A percentile compares a stretch with the other conserved stretches of the same genome.
phyloP scores from a whole-genome alignment of 2,113 vertebrate genomes.

The Caretta caretta region DNA sequence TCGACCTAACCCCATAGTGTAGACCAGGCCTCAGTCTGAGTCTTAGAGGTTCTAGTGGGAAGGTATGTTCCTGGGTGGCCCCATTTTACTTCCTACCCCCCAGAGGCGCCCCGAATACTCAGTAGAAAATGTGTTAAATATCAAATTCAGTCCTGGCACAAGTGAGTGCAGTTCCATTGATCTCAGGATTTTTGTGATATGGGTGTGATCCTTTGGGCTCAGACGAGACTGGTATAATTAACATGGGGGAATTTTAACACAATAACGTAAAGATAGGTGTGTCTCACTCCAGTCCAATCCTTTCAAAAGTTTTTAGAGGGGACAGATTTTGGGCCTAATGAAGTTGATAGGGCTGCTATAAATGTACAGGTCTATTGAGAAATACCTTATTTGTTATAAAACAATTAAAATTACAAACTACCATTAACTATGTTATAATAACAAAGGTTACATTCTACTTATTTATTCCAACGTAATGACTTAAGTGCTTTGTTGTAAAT shows the following conservation, averaged over 20 bases:
- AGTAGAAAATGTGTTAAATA: not conserved
- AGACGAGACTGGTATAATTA: not conserved
- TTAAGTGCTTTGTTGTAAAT: not conserved
- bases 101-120: not conserved
- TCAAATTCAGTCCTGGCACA: not conserved
- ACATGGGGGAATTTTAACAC: not conserved
- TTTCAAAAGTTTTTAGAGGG: not conserved
- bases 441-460: not conserved
- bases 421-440: not conserved
- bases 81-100: not conserved
- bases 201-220: not conserved
- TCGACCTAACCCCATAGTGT: too few species aligned
- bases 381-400: not conserved
- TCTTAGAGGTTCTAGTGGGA: not conserved
- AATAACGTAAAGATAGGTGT: not conserved
- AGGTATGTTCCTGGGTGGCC: not conserved
- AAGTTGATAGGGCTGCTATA: not conserved
- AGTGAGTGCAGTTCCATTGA: not conserved
- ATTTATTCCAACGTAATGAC: not conserved
- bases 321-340: not conserved
- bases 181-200: not conserved
- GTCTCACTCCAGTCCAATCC: not conserved
- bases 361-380: not conserved
- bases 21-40: too few species aligned
- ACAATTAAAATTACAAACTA: not conserved